Base-by-base conservation (phyloP, 2,888 invertebrate genomes). In the Conchocele bisecta region DNA sequence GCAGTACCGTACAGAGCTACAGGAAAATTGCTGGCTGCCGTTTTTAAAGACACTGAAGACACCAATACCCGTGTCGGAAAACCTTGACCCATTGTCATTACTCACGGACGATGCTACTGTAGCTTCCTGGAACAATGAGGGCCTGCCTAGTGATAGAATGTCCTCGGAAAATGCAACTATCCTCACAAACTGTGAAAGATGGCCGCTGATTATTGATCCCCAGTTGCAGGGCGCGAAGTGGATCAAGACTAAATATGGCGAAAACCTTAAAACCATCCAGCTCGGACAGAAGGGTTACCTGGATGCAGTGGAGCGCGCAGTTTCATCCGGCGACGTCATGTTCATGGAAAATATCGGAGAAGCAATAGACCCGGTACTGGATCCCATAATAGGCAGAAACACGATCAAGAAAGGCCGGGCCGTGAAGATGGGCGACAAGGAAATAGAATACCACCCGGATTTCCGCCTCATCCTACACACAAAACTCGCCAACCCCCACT, bases 181-280 rank as follows among this genome's bases (percentile, higher is more conserved):
- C 88, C 92, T 98, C 42, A 95, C 96, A 0, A 97, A 95, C 89
- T 97, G 97, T 3, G 97, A 97, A 90, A 93, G 98, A 58, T 98
- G 98, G 98, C 98, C 98, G 0, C 92, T 98, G 42, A 97, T 98
- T 96, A 98, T 98, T 85, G 98, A 98, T 93, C 98, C 98, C 0
- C 98, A 97, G 93, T 89, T 97, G 94, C 93, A 98, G 61, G 90
- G 86, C 13, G 95, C 98, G 3, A 98, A 98, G 91, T 98, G 98
- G 98, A 98, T 98, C 79, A 98, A 96, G 90, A 95, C 96, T 88
- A 96, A 96, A 89, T 97, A 97, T 89, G 96, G 96, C 0, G 95
- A 96, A 3, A 92, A 93, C 28, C 92, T 98, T 6, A 93, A 93
- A 85, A 95, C 83, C 33, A 75, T 98, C 72, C 94, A 97, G n/a